Evolutionary conservation across 2,797 vertebrate species (phyloP), one percentile per base, ranked within the genome.

Genomic region (Oryzias sinensis): DNA sequence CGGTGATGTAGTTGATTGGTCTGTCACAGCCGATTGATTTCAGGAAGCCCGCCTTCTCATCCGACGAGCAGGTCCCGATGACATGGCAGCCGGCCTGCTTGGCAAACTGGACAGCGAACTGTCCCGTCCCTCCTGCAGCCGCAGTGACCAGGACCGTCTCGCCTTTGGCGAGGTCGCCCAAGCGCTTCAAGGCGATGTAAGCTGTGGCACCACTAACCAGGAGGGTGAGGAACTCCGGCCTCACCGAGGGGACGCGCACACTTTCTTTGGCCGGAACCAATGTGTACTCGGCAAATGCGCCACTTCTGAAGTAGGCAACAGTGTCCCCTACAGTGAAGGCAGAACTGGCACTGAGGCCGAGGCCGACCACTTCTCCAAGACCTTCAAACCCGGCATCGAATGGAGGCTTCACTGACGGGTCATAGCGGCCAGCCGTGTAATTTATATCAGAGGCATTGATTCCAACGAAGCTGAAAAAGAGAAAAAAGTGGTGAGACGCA

Each of bases 391-490:
- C 96, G 29, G 84, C 65, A 9, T 94, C 94, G 49, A 97, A 97
- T 1, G 95, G 96, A 56, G 93, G 92, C 79, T 92, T 93, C 75
- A 91, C 73, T 0, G 94, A 90, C 0, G 91, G 42, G 64, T 96
- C 90, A 6, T 97, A 98, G 14, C 94, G 93, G 51, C 95, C 96
- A 0, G 96, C 94, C 0, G 94, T 91, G 83, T 93, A 95, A 90
- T 97, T 98, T 85, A 97, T 93, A 75, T 98, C 97, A 37, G 95
- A 95, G n/a, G 96, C 94, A 57, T 97, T 98, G 87, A 97, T 91
- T 76, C 96, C 95, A 62, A 95, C 89, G 88, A 94, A 97, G 81
- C 97, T 98, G 88, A 59, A 79, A 80, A 17, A 37, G 33, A 37
- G 33, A 37, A 22, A 37, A 37, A 33, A 33, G 17, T 25, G 17